Evolutionary conservation across 64 coral and sea anemone species (phyloP).

Genomic region (Stichodactyla mertensii): DNA sequence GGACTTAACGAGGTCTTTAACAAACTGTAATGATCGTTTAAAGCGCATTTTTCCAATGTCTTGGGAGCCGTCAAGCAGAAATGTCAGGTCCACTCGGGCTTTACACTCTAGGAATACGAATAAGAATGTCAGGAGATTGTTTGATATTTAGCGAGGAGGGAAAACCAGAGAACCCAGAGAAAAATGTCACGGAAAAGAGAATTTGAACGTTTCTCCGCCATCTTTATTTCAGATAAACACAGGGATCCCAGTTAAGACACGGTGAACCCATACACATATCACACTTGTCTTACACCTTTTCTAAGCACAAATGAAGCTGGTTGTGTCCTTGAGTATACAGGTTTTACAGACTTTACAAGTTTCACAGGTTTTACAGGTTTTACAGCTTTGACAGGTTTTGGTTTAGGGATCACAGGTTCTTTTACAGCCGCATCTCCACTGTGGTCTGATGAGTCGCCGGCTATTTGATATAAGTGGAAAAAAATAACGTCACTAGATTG

Average conservation of each 20-base stretch:
- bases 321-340: neutral
- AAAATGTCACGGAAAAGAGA: neutral
- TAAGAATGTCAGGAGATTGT: neutral
- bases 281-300: neutral
- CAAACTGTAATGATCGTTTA: slow-evolving; percentile 22
- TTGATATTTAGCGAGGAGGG: neutral
- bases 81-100: slow-evolving; percentile 36
- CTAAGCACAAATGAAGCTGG: neutral
- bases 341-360: too few relatives aligned
- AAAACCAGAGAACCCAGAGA: neutral
- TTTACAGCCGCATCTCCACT: neutral
- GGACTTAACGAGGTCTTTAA: slow-evolving; percentile 19
- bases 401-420: neutral
- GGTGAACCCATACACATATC: neutral
- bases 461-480: neutral
- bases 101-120: slow-evolving; percentile 21
- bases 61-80: slow-evolving; percentile 47
- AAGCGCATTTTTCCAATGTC: slow-evolving; percentile 24
- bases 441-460: neutral
- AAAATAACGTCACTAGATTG: neutral
- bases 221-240: neutral
- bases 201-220: neutral
- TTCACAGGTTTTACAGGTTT: too few relatives aligned
- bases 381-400: neutral
- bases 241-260: neutral